These are phyloP conservation scores for Scortum barcoo DNA, from an alignment of 2,113 vertebrate genomes.

Conservation along the genomic window DNA sequence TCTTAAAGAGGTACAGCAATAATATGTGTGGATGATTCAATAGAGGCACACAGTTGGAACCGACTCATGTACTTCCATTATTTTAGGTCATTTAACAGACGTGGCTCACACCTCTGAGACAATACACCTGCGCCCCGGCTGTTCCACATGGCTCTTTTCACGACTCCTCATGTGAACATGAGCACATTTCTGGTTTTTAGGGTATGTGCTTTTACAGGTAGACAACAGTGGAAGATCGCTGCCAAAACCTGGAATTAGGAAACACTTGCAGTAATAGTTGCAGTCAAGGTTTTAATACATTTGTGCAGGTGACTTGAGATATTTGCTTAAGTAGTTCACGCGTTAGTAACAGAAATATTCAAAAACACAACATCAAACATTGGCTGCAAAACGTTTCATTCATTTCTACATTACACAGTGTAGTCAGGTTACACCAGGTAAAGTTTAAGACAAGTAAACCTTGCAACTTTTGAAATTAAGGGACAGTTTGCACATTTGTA, in stretches of 20 bases:
- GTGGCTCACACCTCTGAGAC: conserved; percentile 13
- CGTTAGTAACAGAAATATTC: not conserved
- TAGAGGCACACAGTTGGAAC: not conserved
- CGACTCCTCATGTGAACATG: conserved; percentile 11
- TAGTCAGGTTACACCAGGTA: not conserved
- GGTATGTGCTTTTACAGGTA: not conserved
- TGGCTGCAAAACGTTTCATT: not conserved
- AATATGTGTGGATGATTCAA: conserved; percentile 33
- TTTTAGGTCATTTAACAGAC: conserved; percentile 31
- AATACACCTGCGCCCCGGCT: conserved; percentile 29
- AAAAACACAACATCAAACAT: not conserved
- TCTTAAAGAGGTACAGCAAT: not conserved
- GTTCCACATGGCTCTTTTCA: conserved; percentile 5
- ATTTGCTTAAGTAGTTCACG: not conserved
- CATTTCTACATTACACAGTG: not conserved
- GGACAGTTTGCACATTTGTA: not conserved
- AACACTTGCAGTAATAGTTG: not conserved
- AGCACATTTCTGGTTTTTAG: not conserved
- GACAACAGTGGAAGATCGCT: not conserved
- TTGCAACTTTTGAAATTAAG: not conserved
- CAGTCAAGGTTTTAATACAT: not conserved
- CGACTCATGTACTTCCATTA: conserved; percentile 20
- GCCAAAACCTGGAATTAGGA: not conserved
- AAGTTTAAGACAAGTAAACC: not conserved
- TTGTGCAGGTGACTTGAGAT: not conserved